A percentile compares a stretch with the other conserved stretches of the same genome.
These are phyloP conservation scores for Idaea aversata DNA, from an alignment of 2,888 invertebrate species.

Conservation along the genomic window DNA sequence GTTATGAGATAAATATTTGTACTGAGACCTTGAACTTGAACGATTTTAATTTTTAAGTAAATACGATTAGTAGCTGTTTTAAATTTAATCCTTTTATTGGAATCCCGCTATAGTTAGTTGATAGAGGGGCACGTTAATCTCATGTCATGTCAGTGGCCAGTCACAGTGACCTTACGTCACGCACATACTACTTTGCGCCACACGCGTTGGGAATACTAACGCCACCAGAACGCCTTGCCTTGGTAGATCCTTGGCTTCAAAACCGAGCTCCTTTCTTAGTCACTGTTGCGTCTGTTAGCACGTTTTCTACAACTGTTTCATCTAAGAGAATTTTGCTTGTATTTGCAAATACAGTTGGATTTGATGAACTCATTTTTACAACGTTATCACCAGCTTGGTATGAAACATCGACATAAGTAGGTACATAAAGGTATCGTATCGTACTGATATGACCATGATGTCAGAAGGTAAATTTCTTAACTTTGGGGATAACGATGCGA, in stretches of 20 bases:
- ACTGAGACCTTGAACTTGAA: not conserved
- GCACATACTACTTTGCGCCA: constrained; percentile 63
- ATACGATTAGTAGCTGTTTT: not conserved
- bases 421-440: not conserved
- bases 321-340: constrained; percentile 16
- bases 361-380: constrained; percentile 4
- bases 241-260: constrained; percentile 80
- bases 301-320: constrained; percentile 46
- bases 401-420: not conserved
- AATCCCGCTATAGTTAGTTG: constrained; percentile 12
- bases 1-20: not conserved
- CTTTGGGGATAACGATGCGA: not conserved
- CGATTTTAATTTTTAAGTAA: not conserved
- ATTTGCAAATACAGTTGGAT: constrained; percentile 19
- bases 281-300: constrained; percentile 62
- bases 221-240: constrained; percentile 74
- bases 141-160: constrained; percentile 68
- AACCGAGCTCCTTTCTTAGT: constrained; percentile 78
- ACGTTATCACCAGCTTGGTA: not conserved
- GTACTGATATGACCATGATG: not conserved
- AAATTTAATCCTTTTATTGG: not conserved
- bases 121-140: constrained; percentile 61
- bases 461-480: not conserved
- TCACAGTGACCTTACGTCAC: constrained; percentile 74
- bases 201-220: constrained; percentile 76